A percentile compares a stretch with the other conserved stretches of the same genome.
Evolutionary conservation across 2,797 vertebrate species (phyloP).

Genomic region (Agapornis canus): DNA sequence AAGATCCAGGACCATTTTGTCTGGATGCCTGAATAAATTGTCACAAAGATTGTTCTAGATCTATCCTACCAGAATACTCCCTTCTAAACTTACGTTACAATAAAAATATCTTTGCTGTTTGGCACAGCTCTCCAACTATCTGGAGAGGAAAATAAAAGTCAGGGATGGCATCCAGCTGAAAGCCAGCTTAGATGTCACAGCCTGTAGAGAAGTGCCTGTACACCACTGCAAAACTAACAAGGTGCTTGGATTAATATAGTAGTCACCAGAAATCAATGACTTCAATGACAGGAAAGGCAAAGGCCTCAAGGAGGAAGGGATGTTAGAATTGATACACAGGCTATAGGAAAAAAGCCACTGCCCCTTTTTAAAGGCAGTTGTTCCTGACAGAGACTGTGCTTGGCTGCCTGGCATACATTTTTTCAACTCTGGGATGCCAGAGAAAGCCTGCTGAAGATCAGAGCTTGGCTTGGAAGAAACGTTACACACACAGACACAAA

Average conservation of each 20-base stretch:
- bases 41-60: not conserved
- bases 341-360: not conserved
- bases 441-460: constrained; percentile 12
- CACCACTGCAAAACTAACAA: not conserved
- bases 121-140: not conserved
- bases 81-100: not conserved
- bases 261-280: not conserved
- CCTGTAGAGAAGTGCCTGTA: not conserved
- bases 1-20: not conserved
- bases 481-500: not conserved
- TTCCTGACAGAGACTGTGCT: not conserved
- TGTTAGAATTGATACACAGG: not conserved
- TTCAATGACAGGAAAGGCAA: not conserved
- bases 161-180: not conserved
- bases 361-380: not conserved
- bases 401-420: not conserved
- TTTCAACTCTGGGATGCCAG: constrained; percentile 36
- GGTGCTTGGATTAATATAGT: not conserved
- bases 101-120: not conserved
- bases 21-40: not conserved
- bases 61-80: not conserved
- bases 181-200: not conserved
- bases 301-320: not conserved
- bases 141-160: not conserved
- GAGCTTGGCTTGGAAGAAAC: not conserved